These are phyloP conservation scores for Meliscaeva auricollis DNA, from an alignment of 2,888 invertebrate genomes.

Conservation along the genomic window DNA sequence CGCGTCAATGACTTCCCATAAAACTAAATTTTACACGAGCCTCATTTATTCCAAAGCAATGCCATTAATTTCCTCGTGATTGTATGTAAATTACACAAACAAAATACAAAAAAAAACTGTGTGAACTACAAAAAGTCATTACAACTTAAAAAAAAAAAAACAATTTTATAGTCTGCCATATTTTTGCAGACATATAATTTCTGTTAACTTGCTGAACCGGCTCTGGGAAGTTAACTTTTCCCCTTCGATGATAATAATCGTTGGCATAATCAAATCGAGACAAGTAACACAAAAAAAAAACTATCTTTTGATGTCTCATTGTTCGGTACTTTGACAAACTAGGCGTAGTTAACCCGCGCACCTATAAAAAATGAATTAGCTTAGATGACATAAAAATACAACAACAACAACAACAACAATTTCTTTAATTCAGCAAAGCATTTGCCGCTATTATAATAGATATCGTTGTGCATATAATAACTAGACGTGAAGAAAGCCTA, in stretches of 20 bases:
- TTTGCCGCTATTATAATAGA: slow-evolving; percentile 4
- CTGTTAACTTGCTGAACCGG: slow-evolving; percentile 23
- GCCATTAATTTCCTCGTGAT: slow-evolving; percentile 28
- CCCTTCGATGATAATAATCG: slow-evolving; percentile 15
- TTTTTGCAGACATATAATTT: slow-evolving; percentile 21
- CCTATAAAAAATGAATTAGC: slow-evolving; percentile 61
- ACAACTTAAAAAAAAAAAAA: slow-evolving; percentile 16
- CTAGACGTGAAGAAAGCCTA: slow-evolving; percentile 57
- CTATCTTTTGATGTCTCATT: slow-evolving; percentile 5
- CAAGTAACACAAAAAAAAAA: slow-evolving; percentile 9
- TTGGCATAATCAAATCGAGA: slow-evolving; percentile 15
- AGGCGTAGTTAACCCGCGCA: slow-evolving; percentile 44
- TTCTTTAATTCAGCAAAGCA: slow-evolving; percentile 28
- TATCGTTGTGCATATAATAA: not conserved
- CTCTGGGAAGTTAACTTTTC: slow-evolving; percentile 35
- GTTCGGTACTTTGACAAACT: slow-evolving; percentile 46
- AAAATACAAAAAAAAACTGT: too few relatives aligned
- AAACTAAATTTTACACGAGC: slow-evolving; percentile 15
- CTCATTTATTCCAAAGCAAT: not conserved
- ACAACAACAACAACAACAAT: not conserved
- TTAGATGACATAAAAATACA: slow-evolving; percentile 46
- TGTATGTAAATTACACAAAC: slow-evolving; percentile 29
- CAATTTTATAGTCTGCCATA: slow-evolving; percentile 26
- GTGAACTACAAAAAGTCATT: slow-evolving; percentile 21
- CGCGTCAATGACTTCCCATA: slow-evolving; percentile 33